These are phyloP conservation scores for Drosophila kanekoi DNA, from an alignment of 2,888 invertebrate genomes.

Conservation along the genomic window DNA sequence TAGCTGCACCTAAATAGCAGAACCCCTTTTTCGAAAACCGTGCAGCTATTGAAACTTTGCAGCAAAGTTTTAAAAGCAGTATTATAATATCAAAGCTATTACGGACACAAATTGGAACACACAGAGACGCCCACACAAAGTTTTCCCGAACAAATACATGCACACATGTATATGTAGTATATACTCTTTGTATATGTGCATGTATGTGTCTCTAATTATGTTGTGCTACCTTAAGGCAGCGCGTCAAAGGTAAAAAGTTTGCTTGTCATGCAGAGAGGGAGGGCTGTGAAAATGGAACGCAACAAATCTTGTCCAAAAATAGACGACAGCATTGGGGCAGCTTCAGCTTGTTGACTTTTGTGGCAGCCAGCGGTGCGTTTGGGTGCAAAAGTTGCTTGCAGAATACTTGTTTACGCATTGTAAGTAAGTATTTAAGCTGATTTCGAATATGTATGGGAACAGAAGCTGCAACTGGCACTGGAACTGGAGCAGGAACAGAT, in stretches of 20 bases:
- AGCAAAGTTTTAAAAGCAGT: slow-evolving; percentile 23
- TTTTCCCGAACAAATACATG: slow-evolving; percentile 11
- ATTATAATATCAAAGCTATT: slow-evolving; percentile 40
- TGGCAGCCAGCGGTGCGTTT: slow-evolving; percentile 29
- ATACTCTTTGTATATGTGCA: slow-evolving; percentile 20
- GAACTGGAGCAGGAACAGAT: slow-evolving; percentile 5
- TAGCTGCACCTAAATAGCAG: not conserved
- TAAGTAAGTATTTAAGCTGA: slow-evolving; percentile 66
- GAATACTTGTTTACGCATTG: slow-evolving; percentile 69
- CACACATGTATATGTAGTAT: slow-evolving; percentile 8
- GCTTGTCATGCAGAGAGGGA: slow-evolving; percentile 30
- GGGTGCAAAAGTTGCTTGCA: slow-evolving; percentile 57
- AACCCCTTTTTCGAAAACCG: slow-evolving; percentile 5
- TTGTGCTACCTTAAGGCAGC: slow-evolving; percentile 68
- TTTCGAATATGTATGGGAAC: slow-evolving; percentile 36
- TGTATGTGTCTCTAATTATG: slow-evolving; percentile 58
- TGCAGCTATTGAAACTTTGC: slow-evolving; percentile 21
- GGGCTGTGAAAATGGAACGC: slow-evolving; percentile 71
- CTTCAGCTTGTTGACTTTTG: slow-evolving; percentile 54
- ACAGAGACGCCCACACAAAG: slow-evolving; percentile 43
- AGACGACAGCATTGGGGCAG: slow-evolving; percentile 53
- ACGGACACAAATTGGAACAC: slow-evolving; percentile 36
- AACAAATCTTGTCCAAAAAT: slow-evolving; percentile 73
- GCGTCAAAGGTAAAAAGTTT: slow-evolving; percentile 74
- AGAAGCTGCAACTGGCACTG: not conserved